Base-by-base conservation (phyloP, 2,888 invertebrate genomes). In the Diploptera punctata region DNA sequence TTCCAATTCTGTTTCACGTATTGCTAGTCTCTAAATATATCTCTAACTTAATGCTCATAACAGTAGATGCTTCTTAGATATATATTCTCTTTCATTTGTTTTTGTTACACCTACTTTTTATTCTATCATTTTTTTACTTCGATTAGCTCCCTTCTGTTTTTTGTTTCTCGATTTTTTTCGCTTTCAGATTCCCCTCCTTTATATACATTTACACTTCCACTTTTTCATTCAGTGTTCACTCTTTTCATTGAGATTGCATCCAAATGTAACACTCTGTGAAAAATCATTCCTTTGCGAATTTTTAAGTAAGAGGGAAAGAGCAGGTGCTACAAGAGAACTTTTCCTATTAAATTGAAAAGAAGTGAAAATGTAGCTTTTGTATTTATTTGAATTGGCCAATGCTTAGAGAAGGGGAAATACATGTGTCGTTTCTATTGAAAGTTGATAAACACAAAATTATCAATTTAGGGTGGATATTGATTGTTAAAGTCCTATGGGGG, bases 261-360 rank as follows among this genome's bases (percentile, higher is more conserved):
- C 26, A n/a, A 13, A 31, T 24, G 31, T 29, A 31, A 31, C 57
- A 29, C 57, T 16, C 1, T 26, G 26, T 57, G 57, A 57, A 57
- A 57, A 57, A 57, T 57, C 18, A 57, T 29, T 10, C 57, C 57
- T 57, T 57, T 57, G 57, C 57, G 57, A 57, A 57, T 57, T 57
- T 57, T 29, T 57, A 57, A 57, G 57, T 57, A 29, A 57, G 31
- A 57, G 57, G 47, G 57, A 57, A 57, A 57, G 16, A 9, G 26
- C 57, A 57, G 57, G 57, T 57, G 57, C 1, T 29, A 24, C 29
- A 1, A 57, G 57, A 4, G 26, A 16, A 29, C 2, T 16, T 57
- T 57, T 57, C 29, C 26, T 29, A 29, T 29, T 57, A 57, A 57
- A 29, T 57, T 57, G 29, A 57, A 57, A 57, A 2, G 16, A n/a